Evolutionary conservation across 2,888 invertebrate genomes (phyloP).

Genomic region (Dascillus cervinus): DNA sequence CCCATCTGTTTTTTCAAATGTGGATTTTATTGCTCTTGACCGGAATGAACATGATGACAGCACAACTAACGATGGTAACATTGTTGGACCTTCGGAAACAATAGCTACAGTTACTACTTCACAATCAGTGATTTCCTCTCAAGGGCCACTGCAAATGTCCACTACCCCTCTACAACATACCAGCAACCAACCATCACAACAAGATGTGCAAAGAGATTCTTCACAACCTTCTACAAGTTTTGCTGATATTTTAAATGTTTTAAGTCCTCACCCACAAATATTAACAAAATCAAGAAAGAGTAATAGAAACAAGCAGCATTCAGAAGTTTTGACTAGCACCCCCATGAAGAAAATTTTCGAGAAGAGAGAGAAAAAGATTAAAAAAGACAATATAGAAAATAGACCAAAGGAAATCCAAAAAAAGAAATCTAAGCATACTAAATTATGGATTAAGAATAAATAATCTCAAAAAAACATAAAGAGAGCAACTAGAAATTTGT

Average conservation of each 20-base stretch:
- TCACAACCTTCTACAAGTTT: background rate
- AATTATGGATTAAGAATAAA: slow-evolving; percentile 1
- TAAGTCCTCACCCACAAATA: no score
- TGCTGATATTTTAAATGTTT: no score
- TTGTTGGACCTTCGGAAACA: slow-evolving; percentile 1
- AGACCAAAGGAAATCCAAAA: no score
- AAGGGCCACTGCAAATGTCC: slow-evolving; percentile 1
- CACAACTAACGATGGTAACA: slow-evolving; percentile 2
- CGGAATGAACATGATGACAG: background rate
- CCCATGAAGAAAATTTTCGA: no score
- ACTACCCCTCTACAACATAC: slow-evolving; percentile 1
- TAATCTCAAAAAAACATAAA: slow-evolving; percentile 1
- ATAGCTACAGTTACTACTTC: slow-evolving; percentile 7
- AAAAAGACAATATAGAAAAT: no score
- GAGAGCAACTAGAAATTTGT: no score
- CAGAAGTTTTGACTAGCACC: no score
- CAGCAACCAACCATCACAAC: slow-evolving; percentile 2
- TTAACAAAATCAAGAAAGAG: no score
- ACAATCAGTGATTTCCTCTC: no score
- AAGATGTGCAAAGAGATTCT: background rate
- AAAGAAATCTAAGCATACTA: slow-evolving; percentile 2
- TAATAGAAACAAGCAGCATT: no score
- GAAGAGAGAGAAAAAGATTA: no score
- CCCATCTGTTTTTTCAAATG: slow-evolving; percentile 3
- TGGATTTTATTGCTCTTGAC: background rate